Evolutionary conservation across 2,888 invertebrate genomes (phyloP).

Genomic region (Eurytoma adleriae): DNA sequence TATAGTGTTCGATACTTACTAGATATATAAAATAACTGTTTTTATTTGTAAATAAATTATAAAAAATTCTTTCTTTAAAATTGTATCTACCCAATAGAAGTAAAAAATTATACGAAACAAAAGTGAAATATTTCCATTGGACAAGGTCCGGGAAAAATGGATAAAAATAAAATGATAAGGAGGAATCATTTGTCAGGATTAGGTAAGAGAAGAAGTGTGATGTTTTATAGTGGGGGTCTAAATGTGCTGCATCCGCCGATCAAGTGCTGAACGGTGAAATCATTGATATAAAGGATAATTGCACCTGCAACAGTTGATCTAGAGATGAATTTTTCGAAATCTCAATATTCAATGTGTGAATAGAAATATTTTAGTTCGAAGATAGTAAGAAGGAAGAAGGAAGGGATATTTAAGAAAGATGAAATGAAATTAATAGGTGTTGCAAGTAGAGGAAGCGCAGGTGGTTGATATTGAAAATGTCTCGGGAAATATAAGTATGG

Average conservation of each 20-base stretch:
- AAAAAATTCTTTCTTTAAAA: too few species aligned
- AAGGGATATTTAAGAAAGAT: too few species aligned
- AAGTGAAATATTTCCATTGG: too few species aligned
- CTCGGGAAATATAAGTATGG: too few species aligned
- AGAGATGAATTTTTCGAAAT: conserved; percentile 51
- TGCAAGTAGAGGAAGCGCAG: background rate
- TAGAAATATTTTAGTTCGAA: background rate
- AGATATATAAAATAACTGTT: too few species aligned
- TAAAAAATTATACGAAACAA: too few species aligned
- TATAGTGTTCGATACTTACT: too few species aligned
- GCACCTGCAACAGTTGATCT: conserved; percentile 48
- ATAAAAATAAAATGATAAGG: too few species aligned
- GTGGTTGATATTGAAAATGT: too few species aligned
- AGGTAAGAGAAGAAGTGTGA: conserved; percentile 20
- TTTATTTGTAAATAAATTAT: too few species aligned
- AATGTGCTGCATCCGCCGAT: conserved; percentile 70
- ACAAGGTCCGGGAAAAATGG: too few species aligned
- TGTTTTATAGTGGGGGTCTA: conserved; percentile 38
- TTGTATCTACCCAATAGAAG: too few species aligned
- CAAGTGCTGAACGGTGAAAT: conserved; percentile 58
- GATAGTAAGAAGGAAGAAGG: background rate
- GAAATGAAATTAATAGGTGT: background rate
- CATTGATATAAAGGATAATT: conserved; percentile 49
- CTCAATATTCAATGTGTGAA: background rate
- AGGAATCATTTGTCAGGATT: background rate